These are phyloP conservation scores for Cyclophora albipunctata DNA, from an alignment of 2,888 invertebrate genomes.

Conservation along the genomic window DNA sequence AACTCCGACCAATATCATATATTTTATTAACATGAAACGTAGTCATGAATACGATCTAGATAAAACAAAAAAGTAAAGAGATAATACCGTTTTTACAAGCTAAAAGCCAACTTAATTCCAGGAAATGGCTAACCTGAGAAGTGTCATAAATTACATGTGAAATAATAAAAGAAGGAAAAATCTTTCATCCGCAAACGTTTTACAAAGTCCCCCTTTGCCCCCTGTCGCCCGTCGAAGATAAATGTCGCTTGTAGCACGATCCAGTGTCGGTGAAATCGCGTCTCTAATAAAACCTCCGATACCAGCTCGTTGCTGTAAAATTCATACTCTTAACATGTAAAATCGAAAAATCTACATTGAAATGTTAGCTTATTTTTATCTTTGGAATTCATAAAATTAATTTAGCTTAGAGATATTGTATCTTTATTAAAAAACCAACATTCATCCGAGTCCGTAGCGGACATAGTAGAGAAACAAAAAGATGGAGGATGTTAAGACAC, in stretches of 20 bases:
- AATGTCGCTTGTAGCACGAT: constrained; percentile 59
- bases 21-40: constrained; percentile 6
- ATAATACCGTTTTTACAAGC: constrained; percentile 25
- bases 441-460: constrained; percentile 19
- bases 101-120: constrained; percentile 36
- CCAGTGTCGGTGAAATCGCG: constrained; percentile 51
- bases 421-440: constrained; percentile 44
- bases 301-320: constrained; percentile 27
- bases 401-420: constrained; percentile 25
- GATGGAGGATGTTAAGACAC: constrained; percentile 55
- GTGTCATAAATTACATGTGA: constrained; percentile 65
- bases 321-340: constrained; percentile 12
- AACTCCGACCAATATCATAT: constrained; percentile 10
- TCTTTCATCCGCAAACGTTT: constrained; percentile 62
- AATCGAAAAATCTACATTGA: constrained; percentile 1
- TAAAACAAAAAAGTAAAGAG: constrained; percentile 6
- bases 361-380: neutral
- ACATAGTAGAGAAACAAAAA: constrained; percentile 37
- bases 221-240: constrained; percentile 41
- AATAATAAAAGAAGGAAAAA: constrained; percentile 63
- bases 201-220: constrained; percentile 46
- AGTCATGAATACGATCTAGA: neutral
- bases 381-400: neutral
- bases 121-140: constrained; percentile 41
- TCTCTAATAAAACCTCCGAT: constrained; percentile 46